These are phyloP conservation scores for Bos taurus DNA, from an alignment of 2,113 vertebrate species.

Conservation along the genomic window ARS-UCD2.0 NC_037344.1:24721501-24722000, in stretches of 20 bases:
- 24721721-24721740: background rate
- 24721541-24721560: constrained; percentile 44
- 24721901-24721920: background rate
- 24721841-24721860: background rate
- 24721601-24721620: background rate
- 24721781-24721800: background rate
- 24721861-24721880: background rate
- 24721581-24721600: constrained; percentile 59
- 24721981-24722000: background rate
- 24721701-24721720: background rate
- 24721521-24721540: constrained; percentile 47
- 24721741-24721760: background rate
- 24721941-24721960: background rate
- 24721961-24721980: background rate
- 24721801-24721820: background rate
- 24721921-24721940: background rate
- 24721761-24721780: background rate
- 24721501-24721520: constrained; percentile 69
- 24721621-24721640: background rate
- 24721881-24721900: background rate
- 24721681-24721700: background rate
- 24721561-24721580: constrained; percentile 14
- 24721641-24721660: background rate
- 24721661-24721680: background rate
- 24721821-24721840: background rate